phyloP scores from a whole-genome alignment of 2,797 vertebrate species.

The Rallus crepitans region DNA sequence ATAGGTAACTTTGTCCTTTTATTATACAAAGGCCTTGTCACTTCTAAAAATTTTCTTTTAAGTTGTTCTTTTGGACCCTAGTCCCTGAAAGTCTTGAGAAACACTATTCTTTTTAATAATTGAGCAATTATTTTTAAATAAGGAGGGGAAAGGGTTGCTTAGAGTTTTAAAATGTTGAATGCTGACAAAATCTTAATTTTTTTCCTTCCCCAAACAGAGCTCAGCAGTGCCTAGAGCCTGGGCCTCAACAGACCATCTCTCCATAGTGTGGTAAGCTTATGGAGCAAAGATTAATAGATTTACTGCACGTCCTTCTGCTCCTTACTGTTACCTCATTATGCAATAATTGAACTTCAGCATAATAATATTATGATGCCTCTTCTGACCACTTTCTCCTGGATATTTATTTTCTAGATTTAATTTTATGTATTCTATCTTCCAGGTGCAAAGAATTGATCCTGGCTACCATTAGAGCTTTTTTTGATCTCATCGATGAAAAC shows the following conservation, averaged over 20 bases:
- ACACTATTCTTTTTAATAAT: background rate
- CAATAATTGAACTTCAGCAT: background rate
- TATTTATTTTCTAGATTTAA: background rate
- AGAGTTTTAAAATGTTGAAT: background rate
- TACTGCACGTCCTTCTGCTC: background rate
- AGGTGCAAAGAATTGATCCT: conserved; percentile 98
- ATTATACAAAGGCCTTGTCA: background rate
- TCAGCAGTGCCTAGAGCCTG: conserved; percentile 94
- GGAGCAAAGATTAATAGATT: background rate
- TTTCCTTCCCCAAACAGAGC: conserved; percentile 78
- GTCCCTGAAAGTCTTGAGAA: background rate
- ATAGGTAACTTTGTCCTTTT: background rate
- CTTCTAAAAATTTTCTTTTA: background rate
- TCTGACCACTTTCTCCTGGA: background rate
- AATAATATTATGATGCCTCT: background rate
- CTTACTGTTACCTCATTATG: background rate
- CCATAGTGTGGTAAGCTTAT: conserved; percentile 94
- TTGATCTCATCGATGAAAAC: conserved; percentile 92
- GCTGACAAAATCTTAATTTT: background rate
- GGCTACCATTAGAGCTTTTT: conserved; percentile 90
- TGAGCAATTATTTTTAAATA: background rate
- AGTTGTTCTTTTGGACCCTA: background rate
- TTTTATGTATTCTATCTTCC: conserved; percentile 22
- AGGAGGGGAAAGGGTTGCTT: background rate
- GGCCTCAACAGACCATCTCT: conserved; percentile 97